A percentile compares a stretch with the other conserved stretches of the same genome.
phyloP scores from a whole-genome alignment of 2,797 vertebrate species.

The Simalia tracyae region DNA sequence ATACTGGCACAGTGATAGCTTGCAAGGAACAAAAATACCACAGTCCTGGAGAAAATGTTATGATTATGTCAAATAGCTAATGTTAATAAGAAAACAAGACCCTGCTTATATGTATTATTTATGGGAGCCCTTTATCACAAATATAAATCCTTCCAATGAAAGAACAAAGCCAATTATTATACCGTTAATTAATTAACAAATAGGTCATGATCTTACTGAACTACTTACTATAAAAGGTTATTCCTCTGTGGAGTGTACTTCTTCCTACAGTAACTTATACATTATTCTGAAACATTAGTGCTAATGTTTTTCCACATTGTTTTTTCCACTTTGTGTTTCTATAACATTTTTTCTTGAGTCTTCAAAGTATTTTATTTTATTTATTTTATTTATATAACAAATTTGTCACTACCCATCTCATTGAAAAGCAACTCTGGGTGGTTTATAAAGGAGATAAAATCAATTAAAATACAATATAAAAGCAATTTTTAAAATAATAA shows the following conservation, averaged over 20 bases:
- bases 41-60: neutral
- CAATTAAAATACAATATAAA: no score
- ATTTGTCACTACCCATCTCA: no score
- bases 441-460: no score
- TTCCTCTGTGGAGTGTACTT: neutral
- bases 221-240: neutral
- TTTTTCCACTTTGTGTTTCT: neutral
- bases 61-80: conserved; percentile 20
- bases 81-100: conserved; percentile 8
- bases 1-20: neutral
- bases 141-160: conserved; percentile 18
- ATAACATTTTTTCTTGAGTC: neutral
- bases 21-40: conserved; percentile 12
- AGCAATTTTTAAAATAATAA: no score
- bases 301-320: neutral
- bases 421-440: no score
- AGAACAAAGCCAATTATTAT: conserved; percentile 25
- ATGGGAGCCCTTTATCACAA: conserved; percentile 4
- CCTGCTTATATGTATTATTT: conserved; percentile 10
- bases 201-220: neutral
- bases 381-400: neutral
- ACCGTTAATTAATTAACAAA: conserved; percentile 17
- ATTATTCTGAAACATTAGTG: neutral
- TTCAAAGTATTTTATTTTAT: neutral
- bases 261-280: neutral